Percentiles rank a stretch among this genome's conserved stretches.
These are phyloP conservation scores for Caenorhabditis zanzibari DNA, from an alignment of 2,888 invertebrate genomes.

Conservation along the genomic window DNA sequence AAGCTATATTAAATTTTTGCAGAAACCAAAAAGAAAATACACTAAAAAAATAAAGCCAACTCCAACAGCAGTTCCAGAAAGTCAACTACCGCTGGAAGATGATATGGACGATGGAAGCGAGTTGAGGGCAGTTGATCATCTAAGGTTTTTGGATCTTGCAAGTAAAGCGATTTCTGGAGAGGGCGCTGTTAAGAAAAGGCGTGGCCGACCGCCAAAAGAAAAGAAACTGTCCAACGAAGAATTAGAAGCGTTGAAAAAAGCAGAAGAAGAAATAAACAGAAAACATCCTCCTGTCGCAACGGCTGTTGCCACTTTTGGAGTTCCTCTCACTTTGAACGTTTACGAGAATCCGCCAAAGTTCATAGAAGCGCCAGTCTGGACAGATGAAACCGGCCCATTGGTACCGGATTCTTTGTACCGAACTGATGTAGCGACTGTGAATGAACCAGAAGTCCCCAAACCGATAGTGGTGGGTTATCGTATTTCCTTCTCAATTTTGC, in stretches of 20 bases:
- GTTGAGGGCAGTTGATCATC: no score
- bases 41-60: not conserved
- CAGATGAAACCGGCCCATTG: slow-evolving; percentile 18
- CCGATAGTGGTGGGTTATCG: not conserved
- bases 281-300: slow-evolving; percentile 19
- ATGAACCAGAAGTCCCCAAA: no score
- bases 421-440: not conserved
- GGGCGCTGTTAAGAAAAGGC: no score
- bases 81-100: no score
- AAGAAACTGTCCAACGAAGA: not conserved
- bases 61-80: no score
- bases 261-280: not conserved
- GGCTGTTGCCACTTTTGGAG: slow-evolving; percentile 18
- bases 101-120: no score
- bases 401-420: slow-evolving; percentile 19
- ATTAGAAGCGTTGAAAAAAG: not conserved
- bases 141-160: no score
- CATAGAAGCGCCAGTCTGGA: slow-evolving; percentile 15
- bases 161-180: no score
- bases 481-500: no score
- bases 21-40: not conserved
- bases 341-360: not conserved
- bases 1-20: no score
- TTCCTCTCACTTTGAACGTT: slow-evolving; percentile 6
- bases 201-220: not conserved